Evolutionary conservation across 2,113 vertebrate species (phyloP), one percentile per base, ranked within the genome.

Genomic region (Etia nguti): DNA sequence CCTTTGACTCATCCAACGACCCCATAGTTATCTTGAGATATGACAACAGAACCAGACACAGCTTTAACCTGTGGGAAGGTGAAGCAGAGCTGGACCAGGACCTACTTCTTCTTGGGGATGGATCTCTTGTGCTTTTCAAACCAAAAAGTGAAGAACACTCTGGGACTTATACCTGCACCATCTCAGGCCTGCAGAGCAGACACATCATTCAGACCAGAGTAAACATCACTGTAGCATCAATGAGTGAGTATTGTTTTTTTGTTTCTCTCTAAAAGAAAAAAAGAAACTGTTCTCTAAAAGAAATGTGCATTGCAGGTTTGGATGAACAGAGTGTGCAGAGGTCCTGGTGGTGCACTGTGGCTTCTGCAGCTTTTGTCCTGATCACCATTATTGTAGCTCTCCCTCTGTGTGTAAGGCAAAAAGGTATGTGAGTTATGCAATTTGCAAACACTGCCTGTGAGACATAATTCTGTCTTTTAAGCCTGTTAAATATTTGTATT

Each of bases 261-360:
- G 22, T 29, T 6, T 65, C 4, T 31, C n/a, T 41, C 18, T 29
- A 20, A 50, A 29, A 77, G 10, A 6, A 70, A 65, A 6, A 50
- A 5, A 24, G 54, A 50, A 81, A 22, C 7, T 6, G 3, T 2
- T 41, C 1, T 36, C 10, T 50, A 16, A 83, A 77, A 31, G 5
- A 38, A 60, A 84, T 54, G 26, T 88, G 52, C 38, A 84, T 50
- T 83, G 55, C 88, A 96, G 96, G 91, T 93, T 89, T 85, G 83
- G 84, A 92, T 81, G 91, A 95, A 56, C 84, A 59, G 22, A 86
- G 86, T 5, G 60, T 57, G 65, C 90, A 91, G 87, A 92, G 96
- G 79, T 96, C 94, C 1, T 94, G 95, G 94, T 97, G 96, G 96
- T 93, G 96, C 86, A 95, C 95, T 1, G 93, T 92, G 70, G 95